Percentiles rank a stretch among this genome's conserved stretches.
These are phyloP conservation scores for Argyresthia albistria DNA, from an alignment of 2,888 invertebrate genomes.

Conservation along the genomic window DNA sequence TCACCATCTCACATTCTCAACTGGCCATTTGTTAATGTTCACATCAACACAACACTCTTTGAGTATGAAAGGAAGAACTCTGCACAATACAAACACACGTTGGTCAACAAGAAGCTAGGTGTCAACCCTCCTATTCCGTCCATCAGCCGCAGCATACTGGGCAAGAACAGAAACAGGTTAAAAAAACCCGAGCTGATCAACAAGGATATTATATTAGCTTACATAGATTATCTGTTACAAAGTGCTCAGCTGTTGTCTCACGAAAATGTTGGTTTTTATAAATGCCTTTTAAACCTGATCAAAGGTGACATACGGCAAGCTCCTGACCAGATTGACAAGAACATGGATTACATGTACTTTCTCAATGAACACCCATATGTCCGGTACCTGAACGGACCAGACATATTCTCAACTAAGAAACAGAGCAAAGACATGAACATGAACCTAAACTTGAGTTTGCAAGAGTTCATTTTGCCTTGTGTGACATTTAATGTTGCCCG, in stretches of 20 bases:
- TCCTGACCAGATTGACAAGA: not conserved
- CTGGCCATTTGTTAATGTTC: not conserved
- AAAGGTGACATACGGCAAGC: not conserved
- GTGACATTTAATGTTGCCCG: not conserved
- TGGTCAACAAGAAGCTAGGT: not conserved
- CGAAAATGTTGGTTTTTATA: not conserved
- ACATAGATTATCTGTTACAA: no score
- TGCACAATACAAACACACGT: not conserved
- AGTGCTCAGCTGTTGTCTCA: no score
- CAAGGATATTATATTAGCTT: not conserved
- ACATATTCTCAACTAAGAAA: not conserved
- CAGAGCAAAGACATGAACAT: no score
- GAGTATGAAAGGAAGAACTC: not conserved
- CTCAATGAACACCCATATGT: constrained; percentile 1
- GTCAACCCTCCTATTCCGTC: not conserved
- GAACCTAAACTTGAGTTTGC: not conserved
- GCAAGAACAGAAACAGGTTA: not conserved
- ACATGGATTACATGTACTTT: not conserved
- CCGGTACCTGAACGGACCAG: not conserved
- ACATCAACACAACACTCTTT: not conserved
- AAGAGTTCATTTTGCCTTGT: not conserved
- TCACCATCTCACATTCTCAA: not conserved
- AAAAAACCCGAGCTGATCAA: not conserved
- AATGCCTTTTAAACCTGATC: not conserved
- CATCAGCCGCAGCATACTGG: not conserved